Evolutionary conservation across 2,888 invertebrate genomes (phyloP), one percentile per base, ranked within the genome.

Genomic region (Brachyptera risi): DNA sequence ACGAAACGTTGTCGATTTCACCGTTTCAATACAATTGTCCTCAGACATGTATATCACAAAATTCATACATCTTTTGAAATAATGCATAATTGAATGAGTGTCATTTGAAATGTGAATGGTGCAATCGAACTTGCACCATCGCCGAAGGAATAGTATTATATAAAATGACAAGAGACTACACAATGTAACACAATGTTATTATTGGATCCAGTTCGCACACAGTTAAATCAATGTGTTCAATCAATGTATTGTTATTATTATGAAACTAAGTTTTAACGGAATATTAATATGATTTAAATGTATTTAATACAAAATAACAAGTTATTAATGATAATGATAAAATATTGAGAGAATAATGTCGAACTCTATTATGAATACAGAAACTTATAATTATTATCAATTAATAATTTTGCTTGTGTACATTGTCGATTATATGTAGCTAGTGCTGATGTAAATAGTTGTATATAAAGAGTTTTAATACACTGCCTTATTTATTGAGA

Each of bases 401-500:
- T n/a, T 31, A 31, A 31, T 31, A 31, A 47, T 50, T 56, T 56
- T 62, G 40, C 54, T 42, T 56, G 44, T 62, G 62, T 60, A 60
- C 51, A 57, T 58, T 49, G 58, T 57, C 40, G 47, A 58, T 44
- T 51, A 19, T n/a, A 15, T 57, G 51, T 57, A 57, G 57, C 54
- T 50, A 58, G 44, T 40, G 58, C 61, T 59, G 57, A 59, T 65
- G 65, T 65, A 65, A 58, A 65, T 65, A 65, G 56, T 61, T 65
- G 65, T 65, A 65, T 59, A 64, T 64, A 63, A 56, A 60, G 60
- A 63, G 61, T 65, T 65, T 62, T 63, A 65, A 65, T 65, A 65
- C 65, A 63, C 63, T 61, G 65, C 65, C 65, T 65, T 65, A 65
- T 65, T 65, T 65, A 65, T 65, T 65, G 65, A 62, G 60, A 65